Percentiles rank a stretch among this genome's conserved stretches.
Conservation (phyloP, 2,888 invertebrate species). For the Dastarcus helophoroides region DNA sequence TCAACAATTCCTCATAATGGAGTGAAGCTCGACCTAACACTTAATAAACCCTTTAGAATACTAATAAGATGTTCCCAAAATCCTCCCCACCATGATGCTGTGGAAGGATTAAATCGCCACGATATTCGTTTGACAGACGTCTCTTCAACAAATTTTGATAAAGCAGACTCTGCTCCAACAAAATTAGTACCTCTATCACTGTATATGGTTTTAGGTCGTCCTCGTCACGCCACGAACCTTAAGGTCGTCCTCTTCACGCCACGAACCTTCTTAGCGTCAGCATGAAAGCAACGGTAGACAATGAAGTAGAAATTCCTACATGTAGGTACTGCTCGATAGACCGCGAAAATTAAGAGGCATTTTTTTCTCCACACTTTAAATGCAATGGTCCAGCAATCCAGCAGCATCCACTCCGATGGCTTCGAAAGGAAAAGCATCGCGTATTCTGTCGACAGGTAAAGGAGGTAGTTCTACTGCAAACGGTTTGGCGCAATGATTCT, state of each 20-base stretch:
- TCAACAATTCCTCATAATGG: constrained; percentile 12
- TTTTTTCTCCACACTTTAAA: constrained; percentile 19
- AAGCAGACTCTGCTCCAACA: constrained; percentile 16
- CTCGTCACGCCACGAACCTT: constrained; percentile 21
- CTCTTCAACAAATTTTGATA: constrained; percentile 8
- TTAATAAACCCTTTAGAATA: constrained; percentile 8
- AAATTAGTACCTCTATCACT: constrained; percentile 33
- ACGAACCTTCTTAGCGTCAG: constrained; percentile 24
- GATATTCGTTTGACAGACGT: constrained; percentile 3
- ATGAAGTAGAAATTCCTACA: constrained; percentile 26
- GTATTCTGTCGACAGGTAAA: constrained; percentile 21
- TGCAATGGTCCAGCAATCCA: constrained; percentile 29
- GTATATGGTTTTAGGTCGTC: constrained; percentile 25
- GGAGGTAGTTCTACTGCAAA: constrained; percentile 15
- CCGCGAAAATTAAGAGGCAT: constrained; percentile 29
- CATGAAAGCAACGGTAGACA: constrained; percentile 24
- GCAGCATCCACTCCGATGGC: constrained; percentile 26
- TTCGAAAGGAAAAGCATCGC: constrained; percentile 20
- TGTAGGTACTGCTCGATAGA: constrained; percentile 28
- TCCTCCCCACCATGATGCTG: constrained; percentile 9
- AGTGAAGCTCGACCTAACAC: constrained; percentile 7
- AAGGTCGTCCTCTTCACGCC: constrained; percentile 22
- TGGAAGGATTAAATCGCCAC: constrained; percentile 10
- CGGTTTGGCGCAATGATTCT: constrained; percentile 12
- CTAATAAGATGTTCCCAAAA: constrained; percentile 7